Evolutionary conservation across 2,797 vertebrate genomes (phyloP).

Genomic region (Sebastes dallii): DNA sequence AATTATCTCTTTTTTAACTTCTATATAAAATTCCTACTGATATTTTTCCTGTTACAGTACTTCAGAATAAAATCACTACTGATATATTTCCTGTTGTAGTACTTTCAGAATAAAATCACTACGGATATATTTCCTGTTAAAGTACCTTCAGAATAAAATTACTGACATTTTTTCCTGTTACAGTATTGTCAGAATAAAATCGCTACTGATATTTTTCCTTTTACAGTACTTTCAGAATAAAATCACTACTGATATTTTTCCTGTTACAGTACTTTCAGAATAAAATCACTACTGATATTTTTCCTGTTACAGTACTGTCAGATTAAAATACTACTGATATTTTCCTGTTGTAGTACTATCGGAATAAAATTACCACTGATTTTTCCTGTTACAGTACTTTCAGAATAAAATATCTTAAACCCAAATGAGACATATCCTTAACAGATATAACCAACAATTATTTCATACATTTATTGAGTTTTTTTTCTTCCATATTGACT

Average conservation of each 20-base stretch:
- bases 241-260: background rate
- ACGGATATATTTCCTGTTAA: background rate
- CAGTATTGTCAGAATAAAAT: background rate
- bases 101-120: background rate
- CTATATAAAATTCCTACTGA: background rate
- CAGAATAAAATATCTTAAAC: background rate
- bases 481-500: slow-evolving; percentile 76
- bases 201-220: background rate
- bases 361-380: background rate
- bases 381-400: background rate
- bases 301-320: too few relatives aligned
- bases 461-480: slow-evolving; percentile 81
- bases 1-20: background rate
- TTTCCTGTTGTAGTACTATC: too few relatives aligned
- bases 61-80: background rate
- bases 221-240: too few relatives aligned
- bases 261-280: background rate
- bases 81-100: background rate
- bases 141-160: background rate
- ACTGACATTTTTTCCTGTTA: background rate
- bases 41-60: background rate
- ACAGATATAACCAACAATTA: slow-evolving; percentile 42
- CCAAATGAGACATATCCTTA: background rate
- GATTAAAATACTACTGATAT: too few relatives aligned
- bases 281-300: background rate